Evolutionary conservation across 2,113 vertebrate species (phyloP).

Genomic region (Phyllostomus discolor): DNA sequence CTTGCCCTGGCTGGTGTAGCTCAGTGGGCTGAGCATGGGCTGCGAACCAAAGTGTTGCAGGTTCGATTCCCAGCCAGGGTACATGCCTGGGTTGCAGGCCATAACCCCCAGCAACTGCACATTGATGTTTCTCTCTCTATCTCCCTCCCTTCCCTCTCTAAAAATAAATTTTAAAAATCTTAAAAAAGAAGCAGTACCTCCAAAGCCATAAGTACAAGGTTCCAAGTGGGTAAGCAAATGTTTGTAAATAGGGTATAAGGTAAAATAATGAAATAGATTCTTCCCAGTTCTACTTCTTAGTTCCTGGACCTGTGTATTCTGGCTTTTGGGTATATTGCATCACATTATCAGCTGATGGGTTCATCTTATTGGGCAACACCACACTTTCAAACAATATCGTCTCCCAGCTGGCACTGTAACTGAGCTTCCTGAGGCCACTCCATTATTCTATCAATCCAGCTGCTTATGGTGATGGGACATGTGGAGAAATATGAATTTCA

Average conservation of each 20-base stretch:
- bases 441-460: neutral
- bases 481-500: neutral
- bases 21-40: too few species aligned
- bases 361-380: neutral
- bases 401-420: neutral
- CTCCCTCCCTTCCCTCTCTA: too few species aligned
- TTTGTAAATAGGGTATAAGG: neutral
- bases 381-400: neutral
- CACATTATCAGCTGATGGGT: neutral
- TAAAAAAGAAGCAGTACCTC: neutral
- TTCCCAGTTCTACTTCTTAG: neutral
- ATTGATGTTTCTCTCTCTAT: too few species aligned
- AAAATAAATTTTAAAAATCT: too few species aligned
- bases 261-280: neutral
- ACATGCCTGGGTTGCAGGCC: too few species aligned
- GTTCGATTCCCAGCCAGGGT: too few species aligned
- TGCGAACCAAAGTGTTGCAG: too few species aligned
- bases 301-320: neutral
- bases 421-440: neutral
- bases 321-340: neutral
- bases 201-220: neutral
- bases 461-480: neutral
- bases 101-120: too few species aligned
- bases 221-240: neutral
- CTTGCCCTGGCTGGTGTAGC: too few species aligned